Evolutionary conservation across 2,113 vertebrate genomes (phyloP), one percentile per base, ranked within the genome.

Genomic region (Lophura nycthemera): DNA sequence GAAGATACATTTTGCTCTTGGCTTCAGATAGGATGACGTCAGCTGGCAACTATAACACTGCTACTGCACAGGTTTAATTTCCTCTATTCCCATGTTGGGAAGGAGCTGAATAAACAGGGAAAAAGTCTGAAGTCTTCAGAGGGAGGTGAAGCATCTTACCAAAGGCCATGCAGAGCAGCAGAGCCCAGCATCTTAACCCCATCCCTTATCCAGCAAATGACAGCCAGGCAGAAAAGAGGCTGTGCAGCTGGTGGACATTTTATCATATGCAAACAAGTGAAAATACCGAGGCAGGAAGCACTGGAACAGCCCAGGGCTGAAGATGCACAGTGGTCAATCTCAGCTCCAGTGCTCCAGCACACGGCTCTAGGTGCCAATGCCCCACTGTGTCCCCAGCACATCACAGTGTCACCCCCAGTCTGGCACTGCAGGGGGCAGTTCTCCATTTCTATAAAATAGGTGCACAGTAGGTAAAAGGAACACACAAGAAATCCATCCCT

Each of bases 301-400:
- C 65, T 57, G 9, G 8, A 34, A 25, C 10, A n/a, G 11, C 7
- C 25, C 45, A 40, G n/a, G 43, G 13, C 36, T 89, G 32, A 71
- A 34, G 45, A 29, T 66, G 9, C 54, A 24, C 47, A 21, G 60
- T 25, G 7, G 10, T 77, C 76, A 66, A 48, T 48, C 27, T 70
- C 69, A 70, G 74, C 34, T 21, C 43, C 0, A 0, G 5, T 48
- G 29, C 22, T 22, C 12, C 25, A n/a, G 47, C 1, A 0, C 6
- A 8, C 0, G 1, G 24, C 48, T 78, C 17, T 1, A 0, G 24
- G 17, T n/a, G 8, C 24, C 2, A 4, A 3, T 70, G 63, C 30
- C 52, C 16, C 65, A 30, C n/a, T 34, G 29, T 32, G 20, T 45
- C 45, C 14, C 56, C 36, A 78, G 15, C 61, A 48, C 34, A 5